Conservation (phyloP, 64 coral and sea anemone species). For the Platygyra sinensis region DNA sequence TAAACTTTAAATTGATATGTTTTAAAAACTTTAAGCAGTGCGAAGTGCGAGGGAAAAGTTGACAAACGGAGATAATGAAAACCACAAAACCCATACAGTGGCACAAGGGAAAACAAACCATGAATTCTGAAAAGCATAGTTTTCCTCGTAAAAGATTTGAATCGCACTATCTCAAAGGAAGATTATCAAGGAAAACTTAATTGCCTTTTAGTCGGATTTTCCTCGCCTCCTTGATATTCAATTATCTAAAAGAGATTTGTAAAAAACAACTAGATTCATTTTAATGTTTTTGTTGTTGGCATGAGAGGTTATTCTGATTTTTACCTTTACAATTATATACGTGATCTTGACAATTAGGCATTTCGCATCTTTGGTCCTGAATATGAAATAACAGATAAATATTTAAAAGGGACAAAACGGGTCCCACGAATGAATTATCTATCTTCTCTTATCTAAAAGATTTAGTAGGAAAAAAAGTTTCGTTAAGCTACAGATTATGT, state of each 20-base stretch:
- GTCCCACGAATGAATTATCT: not conserved
- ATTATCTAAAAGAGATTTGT: no score
- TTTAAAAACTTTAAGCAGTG: not conserved
- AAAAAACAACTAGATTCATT: no score
- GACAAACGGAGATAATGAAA: conserved; percentile 4
- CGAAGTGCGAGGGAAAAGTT: not conserved
- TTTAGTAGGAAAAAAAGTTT: not conserved
- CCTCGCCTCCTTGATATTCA: no score
- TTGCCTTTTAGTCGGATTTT: no score
- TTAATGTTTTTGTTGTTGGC: no score
- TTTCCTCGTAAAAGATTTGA: not conserved
- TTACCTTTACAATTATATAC: no score
- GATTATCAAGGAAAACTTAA: no score
- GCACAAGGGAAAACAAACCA: not conserved
- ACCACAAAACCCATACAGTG: conserved; percentile 1
- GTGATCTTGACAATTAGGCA: not conserved
- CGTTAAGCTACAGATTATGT: not conserved
- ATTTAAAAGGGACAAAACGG: not conserved
- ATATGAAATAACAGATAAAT: not conserved
- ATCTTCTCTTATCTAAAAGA: not conserved
- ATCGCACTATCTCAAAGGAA: no score
- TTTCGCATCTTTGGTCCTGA: not conserved
- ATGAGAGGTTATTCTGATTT: no score
- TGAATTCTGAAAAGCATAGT: not conserved
- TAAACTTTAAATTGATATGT: not conserved